Conservation (phyloP, 2,888 invertebrate species). For the Sycophila texana region DNA sequence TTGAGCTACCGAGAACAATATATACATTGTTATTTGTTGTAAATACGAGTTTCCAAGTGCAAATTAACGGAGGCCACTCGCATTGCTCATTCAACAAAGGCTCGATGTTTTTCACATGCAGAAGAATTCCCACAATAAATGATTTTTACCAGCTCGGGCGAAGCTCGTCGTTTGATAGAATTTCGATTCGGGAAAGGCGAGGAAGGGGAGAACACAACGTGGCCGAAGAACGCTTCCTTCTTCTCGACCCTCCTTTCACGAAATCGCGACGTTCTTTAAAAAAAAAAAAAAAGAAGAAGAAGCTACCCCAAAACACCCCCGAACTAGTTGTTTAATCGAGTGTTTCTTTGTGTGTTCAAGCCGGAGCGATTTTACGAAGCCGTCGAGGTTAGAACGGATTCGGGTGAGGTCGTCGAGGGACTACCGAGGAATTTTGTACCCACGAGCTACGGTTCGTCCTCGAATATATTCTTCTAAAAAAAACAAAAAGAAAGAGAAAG, state of each 20-base stretch:
- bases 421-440: conserved; percentile 51
- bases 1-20: too few species aligned
- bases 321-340: conserved; percentile 50
- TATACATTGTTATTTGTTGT: too few species aligned
- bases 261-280: conserved; percentile 43
- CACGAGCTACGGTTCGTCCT: conserved; percentile 55
- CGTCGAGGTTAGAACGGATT: conserved; percentile 54
- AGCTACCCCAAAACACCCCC: too few species aligned
- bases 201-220: conserved; percentile 16
- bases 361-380: conserved; percentile 55
- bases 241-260: conserved; percentile 34
- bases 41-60: neutral
- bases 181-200: conserved; percentile 42
- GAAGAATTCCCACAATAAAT: neutral
- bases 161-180: neutral
- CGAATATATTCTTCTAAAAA: conserved; percentile 45
- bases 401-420: conserved; percentile 56
- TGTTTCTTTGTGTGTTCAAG: conserved; percentile 55
- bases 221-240: conserved; percentile 6
- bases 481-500: conserved; percentile 2
- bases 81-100: conserved; percentile 30
- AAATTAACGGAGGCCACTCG: neutral
- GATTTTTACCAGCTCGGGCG: conserved; percentile 5
- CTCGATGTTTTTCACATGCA: conserved; percentile 22
- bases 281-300: neutral